Conservation (phyloP, 2,113 vertebrate genomes). For the Callionymus lyra region DNA sequence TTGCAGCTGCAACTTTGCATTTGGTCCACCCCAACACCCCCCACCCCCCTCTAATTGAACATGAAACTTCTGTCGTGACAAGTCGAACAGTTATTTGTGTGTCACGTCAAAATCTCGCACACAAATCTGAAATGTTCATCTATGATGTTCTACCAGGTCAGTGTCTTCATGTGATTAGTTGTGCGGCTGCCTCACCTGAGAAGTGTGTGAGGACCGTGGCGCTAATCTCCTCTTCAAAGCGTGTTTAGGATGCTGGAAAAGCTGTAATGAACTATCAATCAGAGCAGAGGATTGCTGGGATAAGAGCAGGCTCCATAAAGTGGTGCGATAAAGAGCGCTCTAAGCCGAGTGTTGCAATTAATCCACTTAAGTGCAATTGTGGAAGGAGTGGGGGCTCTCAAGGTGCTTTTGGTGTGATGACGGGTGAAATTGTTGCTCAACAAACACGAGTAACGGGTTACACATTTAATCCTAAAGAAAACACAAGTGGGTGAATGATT, state of each 20-base stretch:
- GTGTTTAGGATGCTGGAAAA: slow-evolving; percentile 5
- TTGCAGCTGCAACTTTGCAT: slow-evolving; percentile 57
- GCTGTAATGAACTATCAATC: slow-evolving; percentile 25
- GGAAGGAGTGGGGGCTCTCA: slow-evolving; percentile 24
- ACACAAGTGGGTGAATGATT: neutral
- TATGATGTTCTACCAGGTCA: no score
- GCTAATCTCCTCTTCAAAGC: slow-evolving; percentile 1
- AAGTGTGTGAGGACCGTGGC: neutral
- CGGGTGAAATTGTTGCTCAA: slow-evolving; percentile 13
- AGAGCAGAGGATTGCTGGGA: slow-evolving; percentile 21
- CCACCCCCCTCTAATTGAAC: slow-evolving; percentile 29
- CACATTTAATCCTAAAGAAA: slow-evolving; percentile 5
- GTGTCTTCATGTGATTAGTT: neutral
- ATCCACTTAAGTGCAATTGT: slow-evolving; percentile 24
- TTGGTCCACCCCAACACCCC: slow-evolving; percentile 7
- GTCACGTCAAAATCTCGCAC: no score
- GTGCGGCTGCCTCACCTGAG: neutral
- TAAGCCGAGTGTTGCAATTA: slow-evolving; percentile 32
- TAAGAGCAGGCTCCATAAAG: slow-evolving; percentile 31
- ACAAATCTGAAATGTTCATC: no score
- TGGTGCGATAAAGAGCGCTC: slow-evolving; percentile 24
- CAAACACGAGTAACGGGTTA: neutral
- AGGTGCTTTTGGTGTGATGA: slow-evolving; percentile 27
- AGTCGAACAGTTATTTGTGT: slow-evolving; percentile 3
- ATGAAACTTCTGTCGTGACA: slow-evolving; percentile 19